Evolutionary conservation across 2,888 invertebrate genomes (phyloP).

Genomic region (Protonemura montana): DNA sequence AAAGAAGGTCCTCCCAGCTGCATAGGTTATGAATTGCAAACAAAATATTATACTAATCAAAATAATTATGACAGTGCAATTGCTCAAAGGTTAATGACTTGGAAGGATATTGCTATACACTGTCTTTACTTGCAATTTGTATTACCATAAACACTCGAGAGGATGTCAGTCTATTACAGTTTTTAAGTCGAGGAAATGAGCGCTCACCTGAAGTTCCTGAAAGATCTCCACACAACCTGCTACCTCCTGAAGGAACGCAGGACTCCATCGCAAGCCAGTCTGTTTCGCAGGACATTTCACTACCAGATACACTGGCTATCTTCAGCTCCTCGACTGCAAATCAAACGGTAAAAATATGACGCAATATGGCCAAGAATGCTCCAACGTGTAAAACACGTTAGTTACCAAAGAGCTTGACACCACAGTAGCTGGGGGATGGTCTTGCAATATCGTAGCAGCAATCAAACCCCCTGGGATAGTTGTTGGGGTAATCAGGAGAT

Average conservation of each 20-base stretch:
- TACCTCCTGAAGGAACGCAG: slow-evolving; percentile 55
- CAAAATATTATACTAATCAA: too few species aligned
- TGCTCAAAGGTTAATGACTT: too few species aligned
- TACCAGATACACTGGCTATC: slow-evolving; percentile 51
- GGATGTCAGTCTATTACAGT: too few species aligned
- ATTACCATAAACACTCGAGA: too few species aligned
- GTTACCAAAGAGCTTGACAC: slow-evolving; percentile 53
- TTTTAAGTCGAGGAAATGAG: too few species aligned
- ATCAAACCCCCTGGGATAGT: slow-evolving; percentile 52
- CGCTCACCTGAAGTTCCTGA: slow-evolving; percentile 53
- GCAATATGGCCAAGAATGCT: background rate
- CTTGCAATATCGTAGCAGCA: slow-evolving; percentile 55
- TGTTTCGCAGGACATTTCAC: slow-evolving; percentile 52
- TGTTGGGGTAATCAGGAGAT: slow-evolving; percentile 53
- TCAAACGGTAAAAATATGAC: background rate
- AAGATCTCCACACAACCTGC: slow-evolving; percentile 54
- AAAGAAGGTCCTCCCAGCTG: too few species aligned
- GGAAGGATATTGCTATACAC: too few species aligned
- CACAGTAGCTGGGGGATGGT: slow-evolving; percentile 52
- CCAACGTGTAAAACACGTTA: too few species aligned
- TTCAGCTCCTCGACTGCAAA: slow-evolving; percentile 53
- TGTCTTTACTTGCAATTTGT: background rate
- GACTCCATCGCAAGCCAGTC: slow-evolving; percentile 54
- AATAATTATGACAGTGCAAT: too few species aligned
- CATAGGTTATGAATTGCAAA: too few species aligned